Conservation (phyloP, 2,888 invertebrate species). For the Tolmerus cingulatus region DNA sequence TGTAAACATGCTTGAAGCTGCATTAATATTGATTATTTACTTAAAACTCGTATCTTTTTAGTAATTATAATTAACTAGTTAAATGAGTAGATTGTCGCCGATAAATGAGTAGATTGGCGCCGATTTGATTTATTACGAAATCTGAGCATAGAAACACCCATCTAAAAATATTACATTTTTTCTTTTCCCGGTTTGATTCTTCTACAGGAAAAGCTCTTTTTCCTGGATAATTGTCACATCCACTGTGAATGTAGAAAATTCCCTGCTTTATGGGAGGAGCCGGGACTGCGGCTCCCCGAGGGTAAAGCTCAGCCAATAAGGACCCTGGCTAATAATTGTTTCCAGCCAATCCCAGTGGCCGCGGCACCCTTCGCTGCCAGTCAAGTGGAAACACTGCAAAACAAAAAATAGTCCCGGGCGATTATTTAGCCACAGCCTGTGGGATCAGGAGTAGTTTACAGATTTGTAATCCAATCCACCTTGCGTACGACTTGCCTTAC, state of each 20-base stretch:
- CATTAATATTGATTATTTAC: background rate
- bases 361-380: background rate
- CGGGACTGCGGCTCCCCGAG: background rate
- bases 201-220: background rate
- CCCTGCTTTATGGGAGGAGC: constrained; percentile 11
- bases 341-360: background rate
- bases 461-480: constrained; percentile 17
- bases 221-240: background rate
- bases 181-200: background rate
- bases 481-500: constrained; percentile 23
- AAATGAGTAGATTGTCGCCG: no score
- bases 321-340: background rate
- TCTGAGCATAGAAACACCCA: background rate
- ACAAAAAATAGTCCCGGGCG: background rate
- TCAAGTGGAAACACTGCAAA: background rate
- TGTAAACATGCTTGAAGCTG: background rate
- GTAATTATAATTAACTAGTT: no score
- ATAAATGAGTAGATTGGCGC: no score
- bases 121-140: background rate
- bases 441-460: constrained; percentile 11
- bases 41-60: background rate
- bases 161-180: background rate
- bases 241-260: background rate
- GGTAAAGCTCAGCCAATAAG: background rate
- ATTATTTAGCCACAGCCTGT: background rate